Evolutionary conservation across 2,797 vertebrate species (phyloP), one percentile per base, ranked within the genome.

Genomic region (Apogon talboti): DNA sequence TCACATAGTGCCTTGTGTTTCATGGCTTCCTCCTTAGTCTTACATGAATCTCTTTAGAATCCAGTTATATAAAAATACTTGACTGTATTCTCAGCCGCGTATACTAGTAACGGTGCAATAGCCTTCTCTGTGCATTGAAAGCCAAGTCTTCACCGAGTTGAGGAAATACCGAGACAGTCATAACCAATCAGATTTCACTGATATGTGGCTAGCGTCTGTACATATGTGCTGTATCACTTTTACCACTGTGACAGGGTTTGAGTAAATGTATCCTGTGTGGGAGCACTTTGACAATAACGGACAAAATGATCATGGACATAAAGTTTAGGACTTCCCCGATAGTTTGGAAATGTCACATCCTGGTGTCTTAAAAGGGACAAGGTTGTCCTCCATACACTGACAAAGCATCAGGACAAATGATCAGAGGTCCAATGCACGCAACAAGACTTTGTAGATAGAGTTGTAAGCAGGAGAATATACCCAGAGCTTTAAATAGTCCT

Each of bases 151-250:
- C 41, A 47, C 16, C 54, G 75, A 71, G 47, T 2, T 62, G 45
- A 89, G 82, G 82, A 89, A 89, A 89, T 82, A 61, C 69, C 76
- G 14, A 2, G 1, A 83, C 77, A 89, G 75, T 89, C 86, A 89
- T 85, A 81, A 56, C 14, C 16, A 42, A 12, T 60, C 6, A 84
- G 86, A 89, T 89, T 43, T n/a, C 9, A 2, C 80, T 75, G 86
- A 89, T 88, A 73, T 79, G 85, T 76, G 82, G 77, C 60, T 16
- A 55, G 21, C 44, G 63, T 19, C 18, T 49, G 10, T 24, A 49
- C 33, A 59, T 13, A 70, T 7, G 65, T 30, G 33, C 28, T 46
- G 14, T 58, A 69, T 79, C 72, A 77, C 10, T 71, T 24, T 80
- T 83, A 60, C 74, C 81, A 55, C 33, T 30, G 11, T 75, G 16